Evolutionary conservation across 2,888 invertebrate species (phyloP).

Genomic region (Ferdinandea cuprea): DNA sequence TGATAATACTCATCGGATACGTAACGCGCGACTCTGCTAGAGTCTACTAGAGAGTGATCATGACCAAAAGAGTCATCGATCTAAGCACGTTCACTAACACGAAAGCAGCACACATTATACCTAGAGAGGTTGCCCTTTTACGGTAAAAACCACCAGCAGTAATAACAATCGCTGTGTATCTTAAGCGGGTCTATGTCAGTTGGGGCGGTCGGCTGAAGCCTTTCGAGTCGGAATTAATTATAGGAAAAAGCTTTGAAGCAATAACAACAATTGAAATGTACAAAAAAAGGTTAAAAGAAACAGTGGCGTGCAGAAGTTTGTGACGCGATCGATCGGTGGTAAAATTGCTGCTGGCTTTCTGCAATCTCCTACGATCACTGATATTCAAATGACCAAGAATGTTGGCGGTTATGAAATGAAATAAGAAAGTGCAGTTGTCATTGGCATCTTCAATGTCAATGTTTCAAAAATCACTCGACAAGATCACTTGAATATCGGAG

Average conservation of each 20-base stretch:
- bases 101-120: slow-evolving; percentile 31
- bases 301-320: not conserved
- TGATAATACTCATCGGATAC: slow-evolving; percentile 46
- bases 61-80: slow-evolving; percentile 74
- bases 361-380: too few species aligned
- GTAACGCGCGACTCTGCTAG: slow-evolving; percentile 29
- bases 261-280: slow-evolving; percentile 3
- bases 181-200: slow-evolving; percentile 28
- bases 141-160: slow-evolving; percentile 55
- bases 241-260: slow-evolving; percentile 43
- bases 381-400: too few species aligned
- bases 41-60: slow-evolving; percentile 60
- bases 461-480: too few species aligned
- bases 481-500: too few species aligned
- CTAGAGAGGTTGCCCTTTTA: slow-evolving; percentile 62
- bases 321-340: too few species aligned
- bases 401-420: too few species aligned
- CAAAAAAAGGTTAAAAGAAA: not conserved
- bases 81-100: slow-evolving; percentile 42
- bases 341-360: too few species aligned
- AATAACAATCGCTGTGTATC: slow-evolving; percentile 31
- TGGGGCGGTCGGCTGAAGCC: slow-evolving; percentile 30
- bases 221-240: slow-evolving; percentile 56
- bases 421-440: too few species aligned
- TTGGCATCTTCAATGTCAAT: too few species aligned